phyloP scores from a whole-genome alignment of 37 sponge, comb jelly and placozoan species.

The Amphimedon queenslandica region DNA sequence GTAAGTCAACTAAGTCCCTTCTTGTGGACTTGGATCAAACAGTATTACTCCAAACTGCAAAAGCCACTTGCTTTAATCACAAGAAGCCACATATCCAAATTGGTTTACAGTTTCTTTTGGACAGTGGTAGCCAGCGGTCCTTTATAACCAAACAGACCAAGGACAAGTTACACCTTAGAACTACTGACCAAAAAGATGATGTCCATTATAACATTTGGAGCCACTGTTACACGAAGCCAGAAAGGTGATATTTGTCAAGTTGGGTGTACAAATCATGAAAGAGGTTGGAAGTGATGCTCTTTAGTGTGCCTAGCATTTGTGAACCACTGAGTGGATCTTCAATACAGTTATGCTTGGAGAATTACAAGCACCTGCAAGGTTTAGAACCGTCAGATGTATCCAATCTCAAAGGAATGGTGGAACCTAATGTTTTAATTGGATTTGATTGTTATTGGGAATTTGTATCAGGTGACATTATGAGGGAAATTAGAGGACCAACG shows the following conservation, averaged over 20 bases:
- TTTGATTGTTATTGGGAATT: constrained; percentile 32
- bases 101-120: no score
- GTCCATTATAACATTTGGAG: constrained; percentile 21
- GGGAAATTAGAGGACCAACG: constrained; percentile 15
- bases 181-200: constrained; percentile 2
- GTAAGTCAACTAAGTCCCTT: neutral
- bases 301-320: constrained; percentile 30
- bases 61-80: constrained; percentile 11
- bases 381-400: constrained; percentile 15
- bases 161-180: neutral
- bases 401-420: neutral
- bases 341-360: neutral
- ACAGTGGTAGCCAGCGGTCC: constrained; percentile 26
- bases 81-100: constrained; percentile 11
- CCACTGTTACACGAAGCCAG: neutral
- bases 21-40: neutral
- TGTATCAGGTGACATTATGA: constrained; percentile 12
- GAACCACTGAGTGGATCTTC: constrained; percentile 15
- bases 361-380: constrained; percentile 15
- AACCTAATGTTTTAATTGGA: constrained; percentile 13
- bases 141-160: constrained; percentile 17
- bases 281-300: neutral
- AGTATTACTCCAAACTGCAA: constrained; percentile 24
- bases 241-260: constrained; percentile 8
- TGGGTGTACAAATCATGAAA: constrained; percentile 15